These are phyloP conservation scores for Byasa hedistus DNA, from an alignment of 2,888 invertebrate genomes.

Conservation along the genomic window DNA sequence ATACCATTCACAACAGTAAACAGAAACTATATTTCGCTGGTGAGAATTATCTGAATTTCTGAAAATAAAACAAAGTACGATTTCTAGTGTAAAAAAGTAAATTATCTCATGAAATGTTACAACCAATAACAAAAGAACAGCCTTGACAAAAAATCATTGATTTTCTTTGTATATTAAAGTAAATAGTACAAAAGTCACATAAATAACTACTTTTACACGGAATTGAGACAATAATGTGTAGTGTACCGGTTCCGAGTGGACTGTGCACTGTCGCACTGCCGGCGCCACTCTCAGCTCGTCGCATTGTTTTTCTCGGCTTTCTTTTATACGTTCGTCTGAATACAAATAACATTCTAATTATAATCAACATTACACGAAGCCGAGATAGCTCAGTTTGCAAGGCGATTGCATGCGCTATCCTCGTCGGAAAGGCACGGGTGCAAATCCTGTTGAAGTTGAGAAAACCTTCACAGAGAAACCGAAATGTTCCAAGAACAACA, in stretches of 20 bases:
- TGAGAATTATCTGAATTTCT: background rate
- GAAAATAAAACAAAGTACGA: background rate
- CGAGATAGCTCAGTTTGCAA: too few species aligned
- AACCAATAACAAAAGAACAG: background rate
- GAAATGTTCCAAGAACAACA: too few species aligned
- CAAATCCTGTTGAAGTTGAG: too few species aligned
- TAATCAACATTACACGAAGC: conserved; percentile 5
- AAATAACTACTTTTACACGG: conserved; percentile 31
- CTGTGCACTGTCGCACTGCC: conserved; percentile 28
- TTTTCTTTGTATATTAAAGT: background rate
- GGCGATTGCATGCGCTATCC: too few species aligned
- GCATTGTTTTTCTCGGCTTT: conserved; percentile 58
- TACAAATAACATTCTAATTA: conserved; percentile 12
- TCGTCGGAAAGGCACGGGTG: too few species aligned
- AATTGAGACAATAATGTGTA: conserved; percentile 29
- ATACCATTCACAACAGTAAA: background rate
- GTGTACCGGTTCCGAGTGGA: conserved; percentile 41
- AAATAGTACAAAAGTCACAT: conserved; percentile 32
- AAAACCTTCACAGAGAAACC: too few species aligned
- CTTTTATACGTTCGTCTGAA: conserved; percentile 54
- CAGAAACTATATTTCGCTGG: background rate
- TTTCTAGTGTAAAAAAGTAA: background rate
- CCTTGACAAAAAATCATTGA: background rate
- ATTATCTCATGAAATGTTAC: background rate
- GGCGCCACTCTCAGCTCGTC: conserved; percentile 37